These are phyloP conservation scores for Paramuricea clavata DNA, from an alignment of 92 coral and sea anemone species.

Conservation along the genomic window DNA sequence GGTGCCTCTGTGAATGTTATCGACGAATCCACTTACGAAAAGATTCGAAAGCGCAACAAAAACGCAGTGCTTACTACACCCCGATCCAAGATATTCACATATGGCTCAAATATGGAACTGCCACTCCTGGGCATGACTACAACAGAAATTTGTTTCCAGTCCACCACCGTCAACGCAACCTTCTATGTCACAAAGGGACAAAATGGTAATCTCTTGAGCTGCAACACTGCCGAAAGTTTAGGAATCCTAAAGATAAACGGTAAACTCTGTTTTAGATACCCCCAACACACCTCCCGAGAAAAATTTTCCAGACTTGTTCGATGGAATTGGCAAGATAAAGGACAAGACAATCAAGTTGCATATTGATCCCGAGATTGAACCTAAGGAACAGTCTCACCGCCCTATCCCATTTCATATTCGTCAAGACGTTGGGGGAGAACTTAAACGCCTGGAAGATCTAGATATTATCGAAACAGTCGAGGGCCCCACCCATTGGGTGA, in stretches of 20 bases:
- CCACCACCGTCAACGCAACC: too few species aligned
- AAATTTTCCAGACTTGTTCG: neutral
- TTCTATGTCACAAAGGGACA: neutral
- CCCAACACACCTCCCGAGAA: neutral
- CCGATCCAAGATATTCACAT: neutral
- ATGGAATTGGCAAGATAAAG: slow-evolving; percentile 11
- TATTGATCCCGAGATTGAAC: neutral
- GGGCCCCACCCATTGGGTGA: neutral
- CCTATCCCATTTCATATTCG: neutral
- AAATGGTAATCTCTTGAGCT: neutral
- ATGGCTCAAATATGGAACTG: neutral
- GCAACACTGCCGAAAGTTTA: slow-evolving; percentile 1
- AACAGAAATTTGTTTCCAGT: neutral
- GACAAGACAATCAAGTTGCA: slow-evolving; percentile 10
- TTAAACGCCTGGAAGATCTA: neutral
- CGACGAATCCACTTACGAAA: too few species aligned
- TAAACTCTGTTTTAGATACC: neutral
- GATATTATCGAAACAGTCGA: neutral
- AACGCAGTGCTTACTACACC: too few species aligned
- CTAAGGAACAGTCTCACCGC: neutral
- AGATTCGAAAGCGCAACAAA: too few species aligned
- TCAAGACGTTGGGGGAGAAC: neutral
- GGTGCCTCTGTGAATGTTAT: too few species aligned
- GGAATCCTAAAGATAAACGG: neutral
- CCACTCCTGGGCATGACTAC: slow-evolving; percentile 15